A percentile compares a stretch with the other conserved stretches of the same genome.
phyloP scores from a whole-genome alignment of 2,888 invertebrate genomes.

The Hyppa rectilinea region DNA sequence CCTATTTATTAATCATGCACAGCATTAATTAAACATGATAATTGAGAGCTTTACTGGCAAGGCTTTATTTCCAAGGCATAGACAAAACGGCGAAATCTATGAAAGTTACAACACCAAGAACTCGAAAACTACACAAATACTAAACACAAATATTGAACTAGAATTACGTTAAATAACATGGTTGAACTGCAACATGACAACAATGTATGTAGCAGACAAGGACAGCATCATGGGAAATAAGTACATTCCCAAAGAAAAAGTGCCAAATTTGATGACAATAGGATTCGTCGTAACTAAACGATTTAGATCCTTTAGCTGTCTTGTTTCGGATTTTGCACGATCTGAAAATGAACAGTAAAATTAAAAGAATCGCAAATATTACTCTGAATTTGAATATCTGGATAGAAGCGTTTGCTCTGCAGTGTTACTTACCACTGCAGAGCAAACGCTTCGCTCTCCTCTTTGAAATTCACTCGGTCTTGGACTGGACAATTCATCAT shows the following conservation, averaged over 20 bases:
- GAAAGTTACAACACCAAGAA: not conserved
- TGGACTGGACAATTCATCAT: not conserved
- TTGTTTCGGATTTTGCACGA: slow-evolving; percentile 23
- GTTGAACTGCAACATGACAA: slow-evolving; percentile 55
- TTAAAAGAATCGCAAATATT: not conserved
- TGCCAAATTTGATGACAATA: slow-evolving; percentile 52
- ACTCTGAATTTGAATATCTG: no score
- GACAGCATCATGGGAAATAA: slow-evolving; percentile 55
- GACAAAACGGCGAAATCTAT: not conserved
- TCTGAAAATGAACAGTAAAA: slow-evolving; percentile 40
- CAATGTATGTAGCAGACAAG: slow-evolving; percentile 50
- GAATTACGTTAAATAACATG: slow-evolving; percentile 42
- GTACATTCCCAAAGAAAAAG: slow-evolving; percentile 55
- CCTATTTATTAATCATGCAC: no score
- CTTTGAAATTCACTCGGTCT: not conserved
- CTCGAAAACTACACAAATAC: not conserved
- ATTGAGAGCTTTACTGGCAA: not conserved
- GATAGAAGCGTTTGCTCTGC: no score
- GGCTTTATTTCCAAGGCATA: not conserved
- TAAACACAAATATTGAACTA: not conserved
- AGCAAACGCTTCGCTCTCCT: not conserved
- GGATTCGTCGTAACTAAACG: slow-evolving; percentile 56
- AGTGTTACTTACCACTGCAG: no score
- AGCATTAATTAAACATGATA: not conserved
- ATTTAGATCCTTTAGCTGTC: slow-evolving; percentile 52